These are phyloP conservation scores for Todiramphus chloris DNA, from an alignment of 2,113 vertebrate species.

Conservation along the genomic window DNA sequence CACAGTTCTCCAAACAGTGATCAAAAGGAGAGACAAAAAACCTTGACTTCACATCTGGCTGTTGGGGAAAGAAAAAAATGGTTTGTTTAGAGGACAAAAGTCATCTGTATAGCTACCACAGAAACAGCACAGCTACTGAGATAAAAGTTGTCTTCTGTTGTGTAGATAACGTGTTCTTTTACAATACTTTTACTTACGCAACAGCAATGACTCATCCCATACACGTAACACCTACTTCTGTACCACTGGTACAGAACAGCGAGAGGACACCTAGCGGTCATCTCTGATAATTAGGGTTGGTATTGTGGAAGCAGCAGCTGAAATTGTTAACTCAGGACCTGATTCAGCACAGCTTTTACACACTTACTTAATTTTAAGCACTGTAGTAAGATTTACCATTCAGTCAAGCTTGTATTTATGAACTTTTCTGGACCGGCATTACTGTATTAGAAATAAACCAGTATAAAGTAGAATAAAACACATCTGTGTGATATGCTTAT, in stretches of 20 bases:
- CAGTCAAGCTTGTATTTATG: not conserved
- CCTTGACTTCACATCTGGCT: not conserved
- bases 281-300: not conserved
- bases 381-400: not conserved
- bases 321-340: not conserved
- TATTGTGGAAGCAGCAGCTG: not conserved
- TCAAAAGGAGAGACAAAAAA: not conserved
- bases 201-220: not conserved
- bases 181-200: not conserved
- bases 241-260: not conserved
- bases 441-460: not conserved
- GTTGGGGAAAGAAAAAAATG: not conserved
- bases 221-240: not conserved
- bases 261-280: constrained; percentile 70
- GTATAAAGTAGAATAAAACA: not conserved
- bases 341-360: not conserved
- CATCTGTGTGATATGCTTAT: rapidly evolving
- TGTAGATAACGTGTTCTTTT: not conserved
- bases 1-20: not conserved
- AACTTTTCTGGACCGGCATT: not conserved
- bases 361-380: not conserved
- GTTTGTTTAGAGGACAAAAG: not conserved
- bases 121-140: not conserved
- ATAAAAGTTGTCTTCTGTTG: not conserved
- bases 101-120: not conserved